Percentiles rank a stretch among this genome's conserved stretches.
Evolutionary conservation across 2,888 invertebrate species (phyloP).

Genomic region (Xylota sylvarum): DNA sequence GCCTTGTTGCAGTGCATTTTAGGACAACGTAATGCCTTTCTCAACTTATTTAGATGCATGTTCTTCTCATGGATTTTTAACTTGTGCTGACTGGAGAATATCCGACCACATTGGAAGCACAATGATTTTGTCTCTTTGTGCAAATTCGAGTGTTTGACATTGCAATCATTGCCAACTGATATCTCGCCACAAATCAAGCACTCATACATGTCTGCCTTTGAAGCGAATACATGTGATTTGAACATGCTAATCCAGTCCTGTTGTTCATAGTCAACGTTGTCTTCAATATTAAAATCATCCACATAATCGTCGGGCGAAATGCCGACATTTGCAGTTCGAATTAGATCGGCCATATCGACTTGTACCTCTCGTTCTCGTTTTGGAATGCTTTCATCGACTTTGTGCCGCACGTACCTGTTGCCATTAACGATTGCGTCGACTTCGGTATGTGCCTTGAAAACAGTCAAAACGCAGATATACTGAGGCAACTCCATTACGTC

Average conservation of each 20-base stretch:
- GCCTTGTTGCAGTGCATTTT: conserved; percentile 54
- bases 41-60: background rate
- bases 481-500: conserved; percentile 42
- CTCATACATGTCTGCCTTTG: conserved; percentile 47
- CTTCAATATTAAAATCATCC: conserved; percentile 18
- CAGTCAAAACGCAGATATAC: conserved; percentile 48
- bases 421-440: conserved; percentile 20
- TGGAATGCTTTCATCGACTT: conserved; percentile 15
- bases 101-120: conserved; percentile 52
- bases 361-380: conserved; percentile 53
- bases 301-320: conserved; percentile 27
- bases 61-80: conserved; percentile 40
- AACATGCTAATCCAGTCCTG: conserved; percentile 2
- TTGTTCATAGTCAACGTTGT: conserved; percentile 4
- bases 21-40: conserved; percentile 42
- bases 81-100: conserved; percentile 11
- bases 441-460: conserved; percentile 19
- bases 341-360: conserved; percentile 10
- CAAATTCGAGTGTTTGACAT: conserved; percentile 27
- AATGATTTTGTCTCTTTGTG: conserved; percentile 32
- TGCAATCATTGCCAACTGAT: conserved; percentile 14
- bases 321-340: background rate
- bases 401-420: conserved; percentile 37
- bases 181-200: conserved; percentile 66
- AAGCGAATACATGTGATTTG: conserved; percentile 14